Conservation (phyloP, 1,140 invertebrate species). For the Drosophila asahinai region DNA sequence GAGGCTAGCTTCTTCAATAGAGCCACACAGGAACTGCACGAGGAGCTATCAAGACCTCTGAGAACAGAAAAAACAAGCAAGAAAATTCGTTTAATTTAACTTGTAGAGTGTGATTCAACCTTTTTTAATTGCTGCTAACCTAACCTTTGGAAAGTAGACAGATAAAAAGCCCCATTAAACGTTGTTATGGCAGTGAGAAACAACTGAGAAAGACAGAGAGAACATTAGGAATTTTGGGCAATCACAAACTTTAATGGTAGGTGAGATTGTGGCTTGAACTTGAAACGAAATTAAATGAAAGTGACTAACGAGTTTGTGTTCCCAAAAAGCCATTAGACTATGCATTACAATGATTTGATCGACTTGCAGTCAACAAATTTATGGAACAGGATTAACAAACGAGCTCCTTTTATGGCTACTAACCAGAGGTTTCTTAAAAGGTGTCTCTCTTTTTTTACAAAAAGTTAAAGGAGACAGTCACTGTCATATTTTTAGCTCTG, state of each 20-base stretch:
- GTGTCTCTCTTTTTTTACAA: background rate
- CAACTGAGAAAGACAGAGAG: conserved; percentile 1
- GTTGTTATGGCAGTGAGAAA: background rate
- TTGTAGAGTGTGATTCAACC: conserved; percentile 12
- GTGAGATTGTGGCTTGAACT: conserved; percentile 31
- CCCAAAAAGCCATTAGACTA: conserved; percentile 25
- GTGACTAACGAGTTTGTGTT: conserved; percentile 27
- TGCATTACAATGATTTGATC: conserved; percentile 20
- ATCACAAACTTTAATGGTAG: conserved; percentile 31
- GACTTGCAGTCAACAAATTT: conserved; percentile 21
- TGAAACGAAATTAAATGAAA: conserved; percentile 34
- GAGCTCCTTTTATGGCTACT: background rate
- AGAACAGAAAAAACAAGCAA: conserved; percentile 41
- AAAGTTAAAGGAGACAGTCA: background rate
- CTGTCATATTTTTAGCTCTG: background rate
- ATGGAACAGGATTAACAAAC: conserved; percentile 5
- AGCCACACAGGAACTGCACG: conserved; percentile 92
- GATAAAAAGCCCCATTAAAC: conserved; percentile 20
- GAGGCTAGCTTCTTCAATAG: conserved; percentile 91
- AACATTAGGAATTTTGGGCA: conserved; percentile 26
- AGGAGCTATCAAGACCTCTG: conserved; percentile 94
- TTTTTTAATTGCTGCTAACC: conserved; percentile 6
- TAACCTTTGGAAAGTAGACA: conserved; percentile 18
- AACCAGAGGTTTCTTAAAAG: background rate
- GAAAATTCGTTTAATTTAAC: background rate